Conservation (phyloP, 2,797 vertebrate genomes). For the Bryconaethiops microstoma region DNA sequence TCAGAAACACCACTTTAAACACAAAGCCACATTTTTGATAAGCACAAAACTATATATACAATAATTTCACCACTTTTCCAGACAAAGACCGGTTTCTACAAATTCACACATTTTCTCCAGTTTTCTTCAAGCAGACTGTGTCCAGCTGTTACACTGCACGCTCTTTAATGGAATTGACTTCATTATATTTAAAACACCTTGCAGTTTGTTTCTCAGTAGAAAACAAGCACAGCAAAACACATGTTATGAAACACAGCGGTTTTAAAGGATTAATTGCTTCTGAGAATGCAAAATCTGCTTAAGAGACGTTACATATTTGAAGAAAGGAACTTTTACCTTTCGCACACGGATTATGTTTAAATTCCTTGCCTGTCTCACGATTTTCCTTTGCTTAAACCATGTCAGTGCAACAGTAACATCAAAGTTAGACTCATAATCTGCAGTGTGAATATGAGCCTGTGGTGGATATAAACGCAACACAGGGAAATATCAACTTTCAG, state of each 20-base stretch:
- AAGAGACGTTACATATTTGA: slow-evolving; percentile 16
- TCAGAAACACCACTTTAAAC: too few species aligned
- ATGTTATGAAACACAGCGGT: slow-evolving; percentile 13
- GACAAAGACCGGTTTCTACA: not conserved
- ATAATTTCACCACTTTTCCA: not conserved
- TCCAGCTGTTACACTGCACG: not conserved
- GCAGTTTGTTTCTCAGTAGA: not conserved
- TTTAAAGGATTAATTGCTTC: slow-evolving; percentile 18
- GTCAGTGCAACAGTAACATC: slow-evolving; percentile 14
- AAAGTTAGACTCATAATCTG: slow-evolving; percentile 1
- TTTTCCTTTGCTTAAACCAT: slow-evolving; percentile 30
- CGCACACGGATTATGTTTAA: slow-evolving; percentile 29
- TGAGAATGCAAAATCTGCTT: not conserved
- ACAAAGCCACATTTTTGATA: too few species aligned
- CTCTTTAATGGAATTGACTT: not conserved
- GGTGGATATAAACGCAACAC: not conserved
- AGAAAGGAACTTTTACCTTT: slow-evolving; percentile 16
- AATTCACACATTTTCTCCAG: not conserved
- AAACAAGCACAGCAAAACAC: slow-evolving; percentile 13
- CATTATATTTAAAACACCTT: not conserved
- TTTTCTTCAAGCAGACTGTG: not conserved
- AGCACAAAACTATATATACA: not conserved
- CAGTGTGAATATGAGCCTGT: not conserved
- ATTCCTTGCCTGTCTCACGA: slow-evolving; percentile 22
- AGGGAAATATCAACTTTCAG: slow-evolving; percentile 5